Base-by-base conservation (phyloP, 1,140 invertebrate species). In the Neodiprion fabricii region DNA sequence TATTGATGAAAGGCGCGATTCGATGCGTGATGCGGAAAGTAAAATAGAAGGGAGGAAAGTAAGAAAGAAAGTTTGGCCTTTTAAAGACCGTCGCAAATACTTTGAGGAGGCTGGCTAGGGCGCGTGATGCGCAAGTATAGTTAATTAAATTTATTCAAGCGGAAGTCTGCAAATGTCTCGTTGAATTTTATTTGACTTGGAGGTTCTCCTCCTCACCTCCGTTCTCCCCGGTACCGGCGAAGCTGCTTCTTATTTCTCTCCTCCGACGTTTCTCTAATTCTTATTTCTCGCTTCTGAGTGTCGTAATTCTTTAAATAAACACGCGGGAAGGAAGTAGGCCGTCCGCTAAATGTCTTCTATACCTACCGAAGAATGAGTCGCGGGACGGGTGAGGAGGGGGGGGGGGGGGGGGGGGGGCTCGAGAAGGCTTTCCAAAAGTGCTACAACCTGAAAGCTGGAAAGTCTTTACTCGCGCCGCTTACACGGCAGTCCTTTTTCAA, bases 131-230 rank as follows among this genome's bases (percentile, higher is more conserved):
- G 2, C 28, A 40, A 40, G 53, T 9, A 61, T 61, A 61, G 53
- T 61, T 61, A 61, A 61, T 61, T 61, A 61, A 61, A 61, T 61
- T 61, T 61, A 61, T 61, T 61, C 53, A 61, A 61, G 53, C 53
- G 53, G 53, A 61, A 61, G 53, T 61, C 53, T 61, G 53, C 53
- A 17, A 61, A 61, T 61, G 53, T 61, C 53, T 61, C 53, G 53
- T 61, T 61, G 53, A 61, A 61, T 61, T 61, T 61, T 61, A 61
- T 61, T 61, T 61, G 53, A 61, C 53, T 61, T 61, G 2, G 28
- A 40, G 28, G 28, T 9, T 17, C 53, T 61, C 9, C 8, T 9
- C 8, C 5, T 4, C 53, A 8, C 9, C 9, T 61, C n/a, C 53
- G 4, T 12, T 17, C 53, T 61, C 53, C 53, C n/a, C 28, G 28